phyloP scores from a whole-genome alignment of 92 coral and sea anemone species.

The Plumapathes pennacea region DNA sequence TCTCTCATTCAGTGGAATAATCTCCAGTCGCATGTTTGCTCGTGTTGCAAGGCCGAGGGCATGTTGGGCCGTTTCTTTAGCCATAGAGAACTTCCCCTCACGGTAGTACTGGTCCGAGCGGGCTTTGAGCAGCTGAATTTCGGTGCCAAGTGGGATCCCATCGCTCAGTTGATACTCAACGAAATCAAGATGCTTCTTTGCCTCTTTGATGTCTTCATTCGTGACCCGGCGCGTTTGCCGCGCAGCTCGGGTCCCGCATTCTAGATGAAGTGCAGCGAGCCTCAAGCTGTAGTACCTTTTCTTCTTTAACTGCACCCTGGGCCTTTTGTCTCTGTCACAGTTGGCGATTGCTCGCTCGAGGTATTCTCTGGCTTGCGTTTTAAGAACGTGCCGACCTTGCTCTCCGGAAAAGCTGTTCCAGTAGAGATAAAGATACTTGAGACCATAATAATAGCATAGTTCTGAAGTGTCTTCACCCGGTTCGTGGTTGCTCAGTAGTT shows the following conservation, averaged over 20 bases:
- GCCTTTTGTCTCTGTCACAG: neutral
- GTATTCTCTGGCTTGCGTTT: neutral
- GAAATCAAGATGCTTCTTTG: constrained; percentile 13
- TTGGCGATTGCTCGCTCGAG: neutral
- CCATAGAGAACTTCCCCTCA: neutral
- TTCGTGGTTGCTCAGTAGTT: constrained; percentile 1
- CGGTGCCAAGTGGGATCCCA: neutral
- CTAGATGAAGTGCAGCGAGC: constrained; percentile 7
- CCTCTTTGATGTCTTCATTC: constrained; percentile 9
- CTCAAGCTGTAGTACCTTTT: constrained; percentile 1
- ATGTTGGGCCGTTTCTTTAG: constrained; percentile 11
- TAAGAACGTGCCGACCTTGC: neutral
- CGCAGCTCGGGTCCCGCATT: constrained; percentile 13
- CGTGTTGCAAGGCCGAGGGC: constrained; percentile 2
- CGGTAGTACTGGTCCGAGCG: constrained; percentile 34
- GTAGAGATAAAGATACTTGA: neutral
- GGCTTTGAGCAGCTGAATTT: constrained; percentile 8
- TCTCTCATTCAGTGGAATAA: neutral
- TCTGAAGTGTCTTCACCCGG: constrained; percentile 10
- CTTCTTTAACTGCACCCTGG: constrained; percentile 4
- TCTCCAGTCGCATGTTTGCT: neutral
- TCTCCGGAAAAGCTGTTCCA: neutral
- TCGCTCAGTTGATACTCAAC: neutral
- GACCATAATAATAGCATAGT: constrained; percentile 7
- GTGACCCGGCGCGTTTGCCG: neutral